These are phyloP conservation scores for Pterocles gutturalis DNA, from an alignment of 2,113 vertebrate genomes.

Conservation along the genomic window DNA sequence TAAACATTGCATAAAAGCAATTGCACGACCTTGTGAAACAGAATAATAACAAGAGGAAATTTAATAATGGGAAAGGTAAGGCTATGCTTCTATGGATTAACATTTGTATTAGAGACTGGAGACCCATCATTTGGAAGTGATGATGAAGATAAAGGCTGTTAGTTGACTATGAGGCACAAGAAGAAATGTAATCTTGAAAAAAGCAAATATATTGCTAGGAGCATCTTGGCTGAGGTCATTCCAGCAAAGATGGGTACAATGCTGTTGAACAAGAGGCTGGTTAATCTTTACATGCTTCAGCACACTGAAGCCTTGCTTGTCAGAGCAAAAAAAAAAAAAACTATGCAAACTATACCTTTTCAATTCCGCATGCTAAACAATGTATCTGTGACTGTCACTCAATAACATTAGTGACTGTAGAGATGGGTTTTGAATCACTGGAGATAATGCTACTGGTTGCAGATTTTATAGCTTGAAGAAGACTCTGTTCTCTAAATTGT, in stretches of 20 bases:
- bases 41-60: neutral
- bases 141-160: neutral
- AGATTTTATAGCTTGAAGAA: neutral
- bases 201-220: neutral
- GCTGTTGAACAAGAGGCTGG: neutral
- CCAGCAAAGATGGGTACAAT: neutral
- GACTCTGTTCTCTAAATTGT: neutral
- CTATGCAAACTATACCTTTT: neutral
- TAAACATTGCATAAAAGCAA: neutral
- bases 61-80: neutral
- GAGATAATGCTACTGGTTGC: neutral
- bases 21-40: neutral
- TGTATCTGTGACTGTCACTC: neutral
- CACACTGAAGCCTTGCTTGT: neutral
- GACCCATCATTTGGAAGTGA: neutral
- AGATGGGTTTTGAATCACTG: neutral
- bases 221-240: neutral
- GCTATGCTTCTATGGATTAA: neutral
- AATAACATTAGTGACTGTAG: neutral
- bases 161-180: neutral
- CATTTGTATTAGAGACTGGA: neutral
- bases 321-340: neutral
- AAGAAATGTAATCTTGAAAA: neutral
- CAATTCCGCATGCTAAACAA: neutral
- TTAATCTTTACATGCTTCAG: neutral